A percentile compares a stretch with the other conserved stretches of the same genome.
Evolutionary conservation across 1,140 invertebrate genomes (phyloP).

Genomic region (Battus philenor): DNA sequence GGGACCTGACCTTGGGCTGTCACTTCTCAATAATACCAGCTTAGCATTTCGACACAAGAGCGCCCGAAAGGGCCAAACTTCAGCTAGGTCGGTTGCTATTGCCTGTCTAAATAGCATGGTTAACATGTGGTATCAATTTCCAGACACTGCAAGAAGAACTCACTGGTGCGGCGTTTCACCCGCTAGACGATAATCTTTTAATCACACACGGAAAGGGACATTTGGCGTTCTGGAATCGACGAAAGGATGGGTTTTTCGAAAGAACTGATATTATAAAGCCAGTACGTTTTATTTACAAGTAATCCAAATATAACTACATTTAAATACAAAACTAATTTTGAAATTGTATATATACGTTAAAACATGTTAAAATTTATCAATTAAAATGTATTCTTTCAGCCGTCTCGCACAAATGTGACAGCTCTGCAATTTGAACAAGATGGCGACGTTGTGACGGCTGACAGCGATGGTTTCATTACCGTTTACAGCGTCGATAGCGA

Average conservation of each 20-base stretch:
- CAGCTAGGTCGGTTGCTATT: too few species aligned
- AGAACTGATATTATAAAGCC: conserved; percentile 91
- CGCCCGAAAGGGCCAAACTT: too few species aligned
- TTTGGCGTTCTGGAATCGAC: conserved; percentile 93
- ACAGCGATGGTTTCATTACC: conserved; percentile 95
- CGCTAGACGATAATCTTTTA: conserved; percentile 92
- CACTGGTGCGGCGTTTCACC: conserved; percentile 93
- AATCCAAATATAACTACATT: too few species aligned
- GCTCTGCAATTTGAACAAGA: conserved; percentile 94
- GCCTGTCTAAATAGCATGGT: too few species aligned
- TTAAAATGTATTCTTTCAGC: conserved; percentile 71
- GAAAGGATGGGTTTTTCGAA: conserved; percentile 92
- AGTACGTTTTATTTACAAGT: conserved; percentile 67
- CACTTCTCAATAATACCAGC: too few species aligned
- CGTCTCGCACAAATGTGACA: conserved; percentile 87
- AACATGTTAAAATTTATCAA: conserved; percentile 6
- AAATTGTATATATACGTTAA: too few species aligned
- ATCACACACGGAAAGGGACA: conserved; percentile 96
- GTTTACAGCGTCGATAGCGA: conserved; percentile 94
- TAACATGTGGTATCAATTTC: too few species aligned
- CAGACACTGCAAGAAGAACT: conserved; percentile 92
- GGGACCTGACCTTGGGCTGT: too few species aligned
- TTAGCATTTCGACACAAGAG: too few species aligned
- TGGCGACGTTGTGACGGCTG: conserved; percentile 95
- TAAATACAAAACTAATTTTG: too few species aligned